These are phyloP conservation scores for Ciconia maguari DNA, from an alignment of 2,113 vertebrate species.

Conservation along the genomic window DNA sequence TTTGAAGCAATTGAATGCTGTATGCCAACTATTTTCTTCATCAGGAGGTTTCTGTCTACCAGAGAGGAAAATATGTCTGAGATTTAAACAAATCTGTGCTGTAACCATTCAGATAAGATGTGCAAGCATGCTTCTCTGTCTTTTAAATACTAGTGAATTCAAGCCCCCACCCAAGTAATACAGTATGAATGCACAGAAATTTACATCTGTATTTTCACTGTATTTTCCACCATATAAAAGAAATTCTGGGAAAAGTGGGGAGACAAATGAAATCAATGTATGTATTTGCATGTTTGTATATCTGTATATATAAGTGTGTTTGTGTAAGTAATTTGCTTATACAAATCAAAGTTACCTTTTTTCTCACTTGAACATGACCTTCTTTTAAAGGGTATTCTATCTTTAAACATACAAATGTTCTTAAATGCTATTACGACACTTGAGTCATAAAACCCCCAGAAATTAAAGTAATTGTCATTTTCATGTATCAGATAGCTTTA, in stretches of 20 bases:
- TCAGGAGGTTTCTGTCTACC: background rate
- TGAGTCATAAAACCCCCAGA: background rate
- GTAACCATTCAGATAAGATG: background rate
- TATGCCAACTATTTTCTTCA: background rate
- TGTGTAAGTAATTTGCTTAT: background rate
- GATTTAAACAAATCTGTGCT: background rate
- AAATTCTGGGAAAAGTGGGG: background rate
- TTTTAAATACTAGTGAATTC: background rate
- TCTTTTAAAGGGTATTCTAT: background rate
- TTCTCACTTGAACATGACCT: background rate
- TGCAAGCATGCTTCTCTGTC: background rate
- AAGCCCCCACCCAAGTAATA: background rate
- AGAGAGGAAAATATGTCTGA: background rate
- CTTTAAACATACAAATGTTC: background rate
- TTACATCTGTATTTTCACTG: background rate
- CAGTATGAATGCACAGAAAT: background rate
- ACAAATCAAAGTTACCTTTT: background rate
- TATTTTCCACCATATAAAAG: background rate
- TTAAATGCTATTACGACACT: background rate
- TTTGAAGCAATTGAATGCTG: background rate
- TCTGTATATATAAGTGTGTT: background rate
- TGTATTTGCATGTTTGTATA: background rate
- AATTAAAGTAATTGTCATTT: background rate
- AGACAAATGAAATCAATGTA: background rate
- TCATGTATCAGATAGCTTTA: background rate